Conservation (phyloP, 2,113 vertebrate species). For the Xenopus laevis region DNA sequence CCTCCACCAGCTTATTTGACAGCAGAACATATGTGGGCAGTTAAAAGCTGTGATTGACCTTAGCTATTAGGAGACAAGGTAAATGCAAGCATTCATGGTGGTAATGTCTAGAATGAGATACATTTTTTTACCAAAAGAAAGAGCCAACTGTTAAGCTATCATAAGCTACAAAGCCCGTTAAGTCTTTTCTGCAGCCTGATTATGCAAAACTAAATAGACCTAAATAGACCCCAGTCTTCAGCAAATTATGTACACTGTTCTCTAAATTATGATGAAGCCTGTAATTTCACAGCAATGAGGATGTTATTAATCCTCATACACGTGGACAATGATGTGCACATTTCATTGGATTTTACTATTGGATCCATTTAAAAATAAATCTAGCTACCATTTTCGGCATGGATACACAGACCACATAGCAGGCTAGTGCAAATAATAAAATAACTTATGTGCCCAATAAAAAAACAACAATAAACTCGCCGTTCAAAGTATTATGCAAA, state of each 20-base stretch:
- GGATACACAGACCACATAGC: background rate
- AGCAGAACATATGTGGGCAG: background rate
- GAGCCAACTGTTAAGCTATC: slow-evolving; percentile 16
- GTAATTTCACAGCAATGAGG: slow-evolving; percentile 43
- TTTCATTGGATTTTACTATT: slow-evolving; percentile 26
- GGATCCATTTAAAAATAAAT: slow-evolving; percentile 31
- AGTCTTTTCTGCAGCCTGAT: slow-evolving; percentile 32
- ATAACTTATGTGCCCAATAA: background rate
- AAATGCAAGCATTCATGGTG: slow-evolving; percentile 9
- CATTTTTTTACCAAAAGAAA: slow-evolving; percentile 23
- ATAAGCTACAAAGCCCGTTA: slow-evolving; percentile 22
- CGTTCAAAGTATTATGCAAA: background rate
- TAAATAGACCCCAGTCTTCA: slow-evolving; percentile 40
- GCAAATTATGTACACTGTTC: slow-evolving; percentile 38
- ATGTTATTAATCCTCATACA: slow-evolving; percentile 41
- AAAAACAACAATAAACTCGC: background rate
- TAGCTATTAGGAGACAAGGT: slow-evolving; percentile 5
- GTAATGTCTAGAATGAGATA: background rate
- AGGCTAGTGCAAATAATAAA: background rate
- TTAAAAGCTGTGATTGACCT: background rate
- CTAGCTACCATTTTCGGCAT: slow-evolving; percentile 1
- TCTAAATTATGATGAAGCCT: slow-evolving; percentile 41
- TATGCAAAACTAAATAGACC: slow-evolving; percentile 44
- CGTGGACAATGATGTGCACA: slow-evolving; percentile 34
- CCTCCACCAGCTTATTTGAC: too few species aligned